Percentiles rank a stretch among this genome's conserved stretches.
phyloP scores from a whole-genome alignment of 2,888 invertebrate species.

The Cephus rjabovi region DNA sequence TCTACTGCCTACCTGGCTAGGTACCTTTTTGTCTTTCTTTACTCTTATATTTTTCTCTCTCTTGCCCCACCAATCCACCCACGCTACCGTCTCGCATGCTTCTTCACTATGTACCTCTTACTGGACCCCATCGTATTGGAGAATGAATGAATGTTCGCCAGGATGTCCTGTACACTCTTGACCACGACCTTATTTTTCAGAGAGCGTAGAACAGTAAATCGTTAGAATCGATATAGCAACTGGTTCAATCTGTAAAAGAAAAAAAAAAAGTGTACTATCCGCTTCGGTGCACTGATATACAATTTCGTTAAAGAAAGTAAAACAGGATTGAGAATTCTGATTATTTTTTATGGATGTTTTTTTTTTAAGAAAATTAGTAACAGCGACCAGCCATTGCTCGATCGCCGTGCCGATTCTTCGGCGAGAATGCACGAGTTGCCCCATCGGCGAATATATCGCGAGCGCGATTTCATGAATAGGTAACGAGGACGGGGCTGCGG shows the following conservation, averaged over 20 bases:
- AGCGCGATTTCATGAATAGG: conserved; percentile 24
- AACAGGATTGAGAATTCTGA: neutral
- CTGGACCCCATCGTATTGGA: neutral
- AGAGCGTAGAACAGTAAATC: neutral
- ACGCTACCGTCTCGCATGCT: neutral
- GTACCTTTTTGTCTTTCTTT: conserved; percentile 5
- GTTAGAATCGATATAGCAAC: neutral
- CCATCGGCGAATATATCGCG: neutral
- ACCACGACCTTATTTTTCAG: neutral
- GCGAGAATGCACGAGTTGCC: neutral
- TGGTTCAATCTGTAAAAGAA: neutral
- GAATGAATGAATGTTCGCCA: neutral
- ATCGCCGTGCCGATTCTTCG: neutral
- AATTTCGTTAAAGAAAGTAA: neutral
- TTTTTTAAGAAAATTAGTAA: neutral
- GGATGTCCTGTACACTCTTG: neutral
- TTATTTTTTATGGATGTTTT: neutral
- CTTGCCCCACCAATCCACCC: neutral
- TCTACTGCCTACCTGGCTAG: conserved; percentile 14
- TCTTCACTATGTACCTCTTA: neutral
- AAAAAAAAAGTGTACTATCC: neutral
- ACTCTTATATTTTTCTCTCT: conserved; percentile 3
- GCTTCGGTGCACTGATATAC: neutral
- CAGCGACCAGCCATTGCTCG: neutral
- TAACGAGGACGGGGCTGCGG: conserved; percentile 7